phyloP scores from a whole-genome alignment of 2,113 vertebrate genomes.

The Toxotes jaculatrix region DNA sequence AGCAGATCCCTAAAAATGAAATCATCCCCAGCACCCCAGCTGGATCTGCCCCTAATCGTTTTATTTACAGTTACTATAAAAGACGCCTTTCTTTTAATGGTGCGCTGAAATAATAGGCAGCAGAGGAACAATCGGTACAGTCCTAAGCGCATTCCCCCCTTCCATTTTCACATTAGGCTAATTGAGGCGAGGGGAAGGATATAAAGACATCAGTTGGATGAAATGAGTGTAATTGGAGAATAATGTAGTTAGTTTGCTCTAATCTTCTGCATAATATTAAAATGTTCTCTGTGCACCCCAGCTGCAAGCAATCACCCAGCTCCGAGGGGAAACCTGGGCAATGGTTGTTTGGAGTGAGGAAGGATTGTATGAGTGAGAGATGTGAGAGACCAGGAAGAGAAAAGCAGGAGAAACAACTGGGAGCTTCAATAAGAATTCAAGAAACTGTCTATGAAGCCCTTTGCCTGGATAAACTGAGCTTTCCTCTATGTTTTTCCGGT shows the following conservation, averaged over 20 bases:
- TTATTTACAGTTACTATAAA: constrained; percentile 89
- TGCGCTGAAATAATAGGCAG: constrained; percentile 86
- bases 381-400: constrained; percentile 30
- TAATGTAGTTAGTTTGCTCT: constrained; percentile 93
- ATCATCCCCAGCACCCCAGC: constrained; percentile 83
- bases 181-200: constrained; percentile 89
- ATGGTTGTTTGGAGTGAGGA: constrained; percentile 52
- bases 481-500: constrained; percentile 59
- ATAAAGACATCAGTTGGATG: constrained; percentile 91
- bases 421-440: constrained; percentile 41
- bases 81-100: constrained; percentile 85
- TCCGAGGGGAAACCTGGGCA: constrained; percentile 79
- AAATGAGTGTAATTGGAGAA: constrained; percentile 93
- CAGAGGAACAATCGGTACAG: constrained; percentile 87
- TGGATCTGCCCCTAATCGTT: constrained; percentile 87
- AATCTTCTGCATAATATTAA: constrained; percentile 92
- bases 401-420: constrained; percentile 30
- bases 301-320: constrained; percentile 92
- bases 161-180: constrained; percentile 95
- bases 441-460: constrained; percentile 51
- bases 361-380: constrained; percentile 49
- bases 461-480: constrained; percentile 40
- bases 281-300: constrained; percentile 88
- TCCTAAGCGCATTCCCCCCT: constrained; percentile 84
- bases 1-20: constrained; percentile 86